phyloP scores from a whole-genome alignment of 2,113 vertebrate genomes.

The Cichladusa arquata region DNA sequence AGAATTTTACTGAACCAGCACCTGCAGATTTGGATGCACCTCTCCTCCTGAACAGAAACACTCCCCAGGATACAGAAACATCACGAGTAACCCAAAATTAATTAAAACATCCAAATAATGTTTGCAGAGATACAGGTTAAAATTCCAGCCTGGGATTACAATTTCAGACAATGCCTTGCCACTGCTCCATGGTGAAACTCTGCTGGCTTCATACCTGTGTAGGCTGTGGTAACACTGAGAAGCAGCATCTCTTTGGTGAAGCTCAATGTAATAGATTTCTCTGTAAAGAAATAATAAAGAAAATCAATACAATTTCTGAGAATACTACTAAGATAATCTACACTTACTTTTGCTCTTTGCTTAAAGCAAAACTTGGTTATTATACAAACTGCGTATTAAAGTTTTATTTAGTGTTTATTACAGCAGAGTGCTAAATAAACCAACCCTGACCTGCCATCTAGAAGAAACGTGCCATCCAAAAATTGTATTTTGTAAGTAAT shows the following conservation, averaged over 20 bases:
- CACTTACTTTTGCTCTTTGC: background rate
- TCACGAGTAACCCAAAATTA: background rate
- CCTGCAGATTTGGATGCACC: background rate
- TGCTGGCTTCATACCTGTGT: slow-evolving; percentile 81
- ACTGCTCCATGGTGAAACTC: background rate
- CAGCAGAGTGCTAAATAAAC: background rate
- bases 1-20: background rate
- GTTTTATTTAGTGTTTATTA: background rate
- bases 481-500: background rate
- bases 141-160: background rate
- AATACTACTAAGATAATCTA: background rate
- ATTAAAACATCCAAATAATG: background rate
- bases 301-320: background rate
- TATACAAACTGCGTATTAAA: background rate
- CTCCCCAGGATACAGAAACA: background rate
- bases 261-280: slow-evolving; percentile 83
- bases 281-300: slow-evolving; percentile 67
- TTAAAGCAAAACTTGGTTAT: background rate
- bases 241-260: slow-evolving; percentile 92
- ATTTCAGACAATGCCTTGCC: background rate
- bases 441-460: background rate
- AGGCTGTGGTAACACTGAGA: slow-evolving; percentile 87
- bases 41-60: background rate
- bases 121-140: background rate
- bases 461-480: background rate